Base-by-base conservation (phyloP, 2,797 vertebrate species). In the Enteromius afrohamiltoni region DNA sequence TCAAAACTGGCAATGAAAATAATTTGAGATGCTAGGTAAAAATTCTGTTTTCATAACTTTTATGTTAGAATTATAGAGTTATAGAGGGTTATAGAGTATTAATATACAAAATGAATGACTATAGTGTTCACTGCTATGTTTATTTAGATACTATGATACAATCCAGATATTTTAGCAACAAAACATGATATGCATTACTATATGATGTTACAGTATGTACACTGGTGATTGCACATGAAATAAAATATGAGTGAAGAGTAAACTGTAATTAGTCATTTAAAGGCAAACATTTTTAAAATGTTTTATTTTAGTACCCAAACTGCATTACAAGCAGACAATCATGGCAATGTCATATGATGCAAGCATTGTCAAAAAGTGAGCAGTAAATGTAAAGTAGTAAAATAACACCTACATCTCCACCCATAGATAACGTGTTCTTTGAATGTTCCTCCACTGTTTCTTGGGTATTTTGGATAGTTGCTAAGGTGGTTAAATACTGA, bases 341-440 rank as follows among this genome's bases (percentile, higher is more conserved):
- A 1, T 34, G 7, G 8, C 42, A 3, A 3, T 29, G 37, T 64
- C 8, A 31, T 40, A 26, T 29, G 4, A 7, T 53, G 13, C 31
- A 68, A 79, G 17, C 47, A 67, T 31, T 68, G 77, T 79, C 29
- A 79, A 45, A 67, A 31, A 77, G 37, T 13, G 9, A 64, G 23
- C 3, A 19, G 13, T 64, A 42, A 21, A 31, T 45, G 23, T 47
- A 45, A 45, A 60, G 53, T 37, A 40, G 60, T 47, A 49, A 26
- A 49, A 37, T 45, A 65, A 78, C 58, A 49, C 26, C 40, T 62
- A 16, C 42, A 23, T 68, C 45, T 11, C 40, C 42, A 51, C 19
- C 62, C 42, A 51, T 67, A 49, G 11, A 78, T 65, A 78, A 49
- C 16, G 7, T 26, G 4, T 29, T 62, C 17, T 79, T 67, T 5